phyloP scores from a whole-genome alignment of 2,113 vertebrate species.

The Seriola quinqueradiata region DNA sequence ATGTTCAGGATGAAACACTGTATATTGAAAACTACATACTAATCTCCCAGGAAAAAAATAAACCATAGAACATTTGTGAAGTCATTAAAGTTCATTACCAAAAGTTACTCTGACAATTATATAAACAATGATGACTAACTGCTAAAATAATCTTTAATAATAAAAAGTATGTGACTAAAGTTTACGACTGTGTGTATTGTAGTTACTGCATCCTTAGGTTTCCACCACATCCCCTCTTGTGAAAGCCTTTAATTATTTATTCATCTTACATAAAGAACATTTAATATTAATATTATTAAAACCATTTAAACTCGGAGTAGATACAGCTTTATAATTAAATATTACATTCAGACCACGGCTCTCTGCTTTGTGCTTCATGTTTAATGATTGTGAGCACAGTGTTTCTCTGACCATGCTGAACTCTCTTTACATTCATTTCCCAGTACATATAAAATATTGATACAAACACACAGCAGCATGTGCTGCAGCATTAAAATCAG shows the following conservation, averaged over 20 bases:
- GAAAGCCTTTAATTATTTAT: slow-evolving; percentile 36
- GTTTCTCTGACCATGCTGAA: slow-evolving; percentile 27
- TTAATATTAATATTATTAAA: slow-evolving; percentile 44
- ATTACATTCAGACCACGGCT: slow-evolving; percentile 7
- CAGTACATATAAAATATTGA: slow-evolving; percentile 57
- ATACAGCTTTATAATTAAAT: slow-evolving; percentile 31
- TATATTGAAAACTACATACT: not conserved
- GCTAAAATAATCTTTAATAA: not conserved
- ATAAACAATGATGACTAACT: not conserved
- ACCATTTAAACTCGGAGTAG: slow-evolving; percentile 18
- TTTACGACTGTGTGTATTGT: not conserved
- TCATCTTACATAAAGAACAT: slow-evolving; percentile 39
- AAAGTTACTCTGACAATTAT: not conserved
- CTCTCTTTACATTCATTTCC: slow-evolving; percentile 14
- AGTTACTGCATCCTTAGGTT: slow-evolving; percentile 13
- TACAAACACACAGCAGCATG: slow-evolving; percentile 36
- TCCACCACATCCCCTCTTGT: not conserved
- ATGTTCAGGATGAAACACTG: not conserved
- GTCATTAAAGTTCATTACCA: not conserved
- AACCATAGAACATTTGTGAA: too few species aligned
- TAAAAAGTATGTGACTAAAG: not conserved
- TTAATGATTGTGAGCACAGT: slow-evolving; percentile 15
- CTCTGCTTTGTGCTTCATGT: slow-evolving; percentile 10
- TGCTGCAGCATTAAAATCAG: slow-evolving; percentile 43
- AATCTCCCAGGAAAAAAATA: too few species aligned